Percentiles rank a stretch among this genome's conserved stretches.
These are phyloP conservation scores for Anseranas semipalmata DNA, from an alignment of 2,113 vertebrate species.

Conservation along the genomic window DNA sequence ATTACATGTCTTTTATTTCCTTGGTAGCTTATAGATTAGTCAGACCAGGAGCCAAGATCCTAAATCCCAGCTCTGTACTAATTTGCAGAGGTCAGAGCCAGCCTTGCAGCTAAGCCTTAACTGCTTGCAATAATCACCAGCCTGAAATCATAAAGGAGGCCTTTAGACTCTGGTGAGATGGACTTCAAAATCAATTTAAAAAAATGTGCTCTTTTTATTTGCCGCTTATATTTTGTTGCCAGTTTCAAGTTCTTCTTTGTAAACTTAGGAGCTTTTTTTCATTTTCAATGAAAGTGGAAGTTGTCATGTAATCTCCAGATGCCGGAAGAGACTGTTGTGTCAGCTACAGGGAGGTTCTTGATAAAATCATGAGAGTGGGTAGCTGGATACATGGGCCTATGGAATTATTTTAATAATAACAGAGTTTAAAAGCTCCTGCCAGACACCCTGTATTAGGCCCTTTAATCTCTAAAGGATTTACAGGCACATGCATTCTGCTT, in stretches of 20 bases:
- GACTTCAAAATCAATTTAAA: background rate
- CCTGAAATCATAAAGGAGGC: background rate
- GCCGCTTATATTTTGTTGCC: conserved; percentile 29
- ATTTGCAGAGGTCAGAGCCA: conserved; percentile 8
- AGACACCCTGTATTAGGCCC: background rate
- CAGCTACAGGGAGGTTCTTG: background rate
- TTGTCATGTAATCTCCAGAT: conserved; percentile 12
- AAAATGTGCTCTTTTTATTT: background rate
- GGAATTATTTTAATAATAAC: conserved; percentile 22
- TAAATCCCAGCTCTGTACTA: conserved; percentile 6
- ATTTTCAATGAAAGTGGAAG: conserved; percentile 49
- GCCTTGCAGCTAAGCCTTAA: background rate
- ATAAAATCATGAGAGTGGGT: conserved; percentile 1
- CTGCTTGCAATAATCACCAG: background rate
- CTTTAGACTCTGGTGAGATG: background rate
- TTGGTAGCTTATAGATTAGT: background rate
- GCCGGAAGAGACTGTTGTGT: background rate
- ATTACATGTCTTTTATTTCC: conserved; percentile 6
- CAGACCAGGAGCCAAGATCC: conserved; percentile 5
- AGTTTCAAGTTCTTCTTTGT: conserved; percentile 60
- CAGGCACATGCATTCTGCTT: background rate
- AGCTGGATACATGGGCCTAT: background rate
- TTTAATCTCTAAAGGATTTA: conserved; percentile 2
- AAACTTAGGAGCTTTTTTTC: conserved; percentile 48
- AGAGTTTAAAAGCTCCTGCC: background rate